Evolutionary conservation across 2,888 invertebrate genomes (phyloP), one percentile per base, ranked within the genome.

Genomic region (Sminthurinus aureus): DNA sequence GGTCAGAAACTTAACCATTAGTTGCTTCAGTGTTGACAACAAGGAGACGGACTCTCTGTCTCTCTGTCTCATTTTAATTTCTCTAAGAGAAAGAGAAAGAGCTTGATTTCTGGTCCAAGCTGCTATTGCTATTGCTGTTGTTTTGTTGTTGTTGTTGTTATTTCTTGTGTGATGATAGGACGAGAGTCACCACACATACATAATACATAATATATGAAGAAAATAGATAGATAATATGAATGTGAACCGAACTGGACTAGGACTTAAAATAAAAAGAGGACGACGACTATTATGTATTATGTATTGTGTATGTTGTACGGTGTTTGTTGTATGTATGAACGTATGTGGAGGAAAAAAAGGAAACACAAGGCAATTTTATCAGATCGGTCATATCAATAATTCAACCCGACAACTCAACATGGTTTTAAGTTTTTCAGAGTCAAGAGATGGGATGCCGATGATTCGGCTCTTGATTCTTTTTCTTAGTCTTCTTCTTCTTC

Each of bases 311-410:
- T 77, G 8, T 52, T 38, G 76, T 20, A 50, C 15, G n/a, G n/a
- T n/a, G n/a, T n/a, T n/a, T n/a, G n/a, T 20, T 76, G 20, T 18
- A 18, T 52, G 58, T n/a, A 24, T 76, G 58, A 52, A 12, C 26
- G 11, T 6, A 76, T 26, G 78, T n/a, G 75, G 71, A 81, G 38
- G 38, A 58, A 58, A 52, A 71, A 51, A 71, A 73, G 50, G 22
- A 64, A 82, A 76, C 66, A 69, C 69, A 73, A 58, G 83, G 77
- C 74, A 75, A 83, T 83, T 79, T 79, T 79, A 79, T 83, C 83
- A 74, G 83, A 79, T 83, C 73, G 83, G 83, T 79, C 79, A 83
- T 83, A 83, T 83, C 83, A 83, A 83, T 83, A 83, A 83, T 83
- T 83, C 83, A 74, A 79, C 79, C 69, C 73, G 83, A 83, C 83